These are phyloP conservation scores for Oryzias melastigma DNA, from an alignment of 2,113 vertebrate species.

Conservation along the genomic window DNA sequence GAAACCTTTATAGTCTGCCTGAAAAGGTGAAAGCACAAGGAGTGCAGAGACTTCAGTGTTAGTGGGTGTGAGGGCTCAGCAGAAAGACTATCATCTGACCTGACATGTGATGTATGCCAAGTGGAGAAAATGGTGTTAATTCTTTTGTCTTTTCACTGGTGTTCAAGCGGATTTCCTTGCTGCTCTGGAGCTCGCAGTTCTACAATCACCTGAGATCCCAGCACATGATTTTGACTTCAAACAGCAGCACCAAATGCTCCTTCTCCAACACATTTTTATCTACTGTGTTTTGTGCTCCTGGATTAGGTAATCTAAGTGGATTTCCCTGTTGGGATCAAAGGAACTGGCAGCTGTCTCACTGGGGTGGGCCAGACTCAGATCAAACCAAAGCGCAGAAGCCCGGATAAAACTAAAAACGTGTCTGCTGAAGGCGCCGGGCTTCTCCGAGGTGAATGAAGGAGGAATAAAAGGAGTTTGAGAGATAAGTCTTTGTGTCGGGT, in stretches of 20 bases:
- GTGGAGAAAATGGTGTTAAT: no score
- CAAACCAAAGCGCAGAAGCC: conserved; percentile 69
- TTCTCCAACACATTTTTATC: conserved; percentile 36
- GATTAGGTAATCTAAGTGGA: conserved; percentile 75
- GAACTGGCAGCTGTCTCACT: conserved; percentile 68
- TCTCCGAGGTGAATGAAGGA: conserved; percentile 7
- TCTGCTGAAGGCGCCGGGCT: conserved; percentile 5
- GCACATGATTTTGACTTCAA: neutral
- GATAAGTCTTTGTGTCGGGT: neutral
- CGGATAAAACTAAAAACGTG: conserved; percentile 67
- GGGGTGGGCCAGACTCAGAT: conserved; percentile 59
- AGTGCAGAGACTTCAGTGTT: conserved; percentile 11
- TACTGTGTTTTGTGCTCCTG: conserved; percentile 40
- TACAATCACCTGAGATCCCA: neutral
- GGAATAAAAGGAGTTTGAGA: conserved; percentile 23
- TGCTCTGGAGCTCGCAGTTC: neutral
- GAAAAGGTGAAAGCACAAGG: conserved; percentile 4
- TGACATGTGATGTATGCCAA: neutral
- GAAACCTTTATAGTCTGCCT: conserved; percentile 17
- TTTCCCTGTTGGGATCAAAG: conserved; percentile 72
- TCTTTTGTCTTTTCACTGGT: neutral
- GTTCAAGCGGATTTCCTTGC: neutral
- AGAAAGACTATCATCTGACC: no score
- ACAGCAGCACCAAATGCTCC: conserved; percentile 8
- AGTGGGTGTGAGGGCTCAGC: neutral